phyloP scores from a whole-genome alignment of 2,113 vertebrate genomes.

The Excalfactoria chinensis region DNA sequence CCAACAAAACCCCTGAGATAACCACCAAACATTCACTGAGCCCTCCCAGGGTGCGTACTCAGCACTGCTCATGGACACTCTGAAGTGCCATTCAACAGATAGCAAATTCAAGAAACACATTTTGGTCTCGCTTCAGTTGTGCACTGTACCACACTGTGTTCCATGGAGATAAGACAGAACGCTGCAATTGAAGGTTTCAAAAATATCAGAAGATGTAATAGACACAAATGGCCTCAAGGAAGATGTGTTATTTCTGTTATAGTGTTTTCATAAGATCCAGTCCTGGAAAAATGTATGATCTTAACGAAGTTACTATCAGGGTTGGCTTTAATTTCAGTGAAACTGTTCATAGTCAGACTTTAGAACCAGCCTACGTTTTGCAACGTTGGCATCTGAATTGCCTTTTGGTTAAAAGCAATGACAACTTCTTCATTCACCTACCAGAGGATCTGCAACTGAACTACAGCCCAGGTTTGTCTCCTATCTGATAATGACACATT shows the following conservation, averaged over 20 bases:
- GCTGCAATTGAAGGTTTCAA: background rate
- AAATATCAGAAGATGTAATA: background rate
- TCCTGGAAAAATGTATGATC: background rate
- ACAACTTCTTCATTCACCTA: background rate
- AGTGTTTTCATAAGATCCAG: background rate
- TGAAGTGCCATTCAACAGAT: background rate
- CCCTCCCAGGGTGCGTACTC: background rate
- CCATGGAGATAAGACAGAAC: background rate
- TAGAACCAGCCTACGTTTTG: background rate
- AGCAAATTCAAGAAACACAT: rapidly evolving
- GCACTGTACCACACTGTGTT: rapidly evolving
- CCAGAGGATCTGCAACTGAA: background rate
- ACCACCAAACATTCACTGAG: background rate
- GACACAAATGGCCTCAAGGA: background rate
- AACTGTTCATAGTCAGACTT: background rate
- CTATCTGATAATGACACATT: background rate
- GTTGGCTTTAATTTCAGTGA: background rate
- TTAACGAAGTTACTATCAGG: background rate
- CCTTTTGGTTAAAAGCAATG: rapidly evolving
- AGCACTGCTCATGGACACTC: background rate
- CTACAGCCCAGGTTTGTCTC: background rate
- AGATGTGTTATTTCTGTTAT: background rate
- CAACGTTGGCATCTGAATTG: background rate
- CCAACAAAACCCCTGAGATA: background rate
- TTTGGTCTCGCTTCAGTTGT: background rate